phyloP scores from a whole-genome alignment of 2,797 vertebrate species.

The Gymnodraco acuticeps region DNA sequence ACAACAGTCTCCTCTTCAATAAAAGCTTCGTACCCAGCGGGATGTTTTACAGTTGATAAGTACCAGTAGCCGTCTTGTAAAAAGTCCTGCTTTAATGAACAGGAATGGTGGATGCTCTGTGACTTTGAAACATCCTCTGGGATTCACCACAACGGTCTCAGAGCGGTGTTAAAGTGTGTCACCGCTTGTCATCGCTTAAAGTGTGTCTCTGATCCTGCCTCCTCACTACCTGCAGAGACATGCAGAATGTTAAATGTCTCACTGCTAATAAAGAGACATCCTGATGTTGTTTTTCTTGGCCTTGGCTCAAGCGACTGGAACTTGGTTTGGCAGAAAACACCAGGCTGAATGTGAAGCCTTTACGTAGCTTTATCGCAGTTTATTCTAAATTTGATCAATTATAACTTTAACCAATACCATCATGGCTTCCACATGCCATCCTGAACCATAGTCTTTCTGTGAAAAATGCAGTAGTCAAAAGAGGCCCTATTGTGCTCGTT shows the following conservation, averaged over 20 bases:
- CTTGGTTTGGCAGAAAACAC: neutral
- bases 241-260: constrained; percentile 11
- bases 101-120: constrained; percentile 1
- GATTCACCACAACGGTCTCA: constrained; percentile 22
- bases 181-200: too few relatives aligned
- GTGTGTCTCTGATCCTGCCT: neutral
- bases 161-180: constrained; percentile 16
- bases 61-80: constrained; percentile 40
- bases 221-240: neutral
- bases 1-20: constrained; percentile 45
- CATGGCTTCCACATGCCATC: neutral
- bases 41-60: constrained; percentile 57
- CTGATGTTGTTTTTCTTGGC: neutral
- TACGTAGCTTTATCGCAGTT: neutral
- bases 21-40: constrained; percentile 33
- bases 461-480: neutral
- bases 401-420: neutral
- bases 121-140: constrained; percentile 50
- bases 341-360: constrained; percentile 6
- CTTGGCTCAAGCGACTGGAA: neutral
- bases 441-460: neutral
- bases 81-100: constrained; percentile 48
- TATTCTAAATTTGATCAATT: constrained; percentile 8
- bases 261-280: constrained; percentile 24
- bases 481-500: too few relatives aligned